Base-by-base conservation (phyloP, 2,888 invertebrate genomes). In the Hirtodrosophila histrioides region DNA sequence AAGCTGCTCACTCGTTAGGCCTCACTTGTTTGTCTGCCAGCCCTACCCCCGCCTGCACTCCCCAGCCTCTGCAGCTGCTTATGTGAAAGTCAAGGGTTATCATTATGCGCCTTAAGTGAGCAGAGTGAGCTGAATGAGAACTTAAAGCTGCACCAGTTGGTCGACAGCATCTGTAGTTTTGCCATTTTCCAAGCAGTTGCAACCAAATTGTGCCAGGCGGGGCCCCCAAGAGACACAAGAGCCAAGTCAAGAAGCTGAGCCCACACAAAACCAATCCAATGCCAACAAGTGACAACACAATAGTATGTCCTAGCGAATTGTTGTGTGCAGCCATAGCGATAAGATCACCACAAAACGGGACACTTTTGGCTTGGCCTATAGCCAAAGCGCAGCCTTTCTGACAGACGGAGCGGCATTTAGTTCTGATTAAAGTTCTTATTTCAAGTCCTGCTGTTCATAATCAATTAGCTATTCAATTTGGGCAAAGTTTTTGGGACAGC, bases 391-490 rank as follows among this genome's bases (percentile, higher is more conserved):
- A 50, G 27, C 55, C 39, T 41, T 35, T 10, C 33, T 9, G 12
- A 31, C 11, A 37, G 8, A 41, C 41, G 49, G 31, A 29, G 8
- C 37, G 29, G 29, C 23, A 12, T 12, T 11, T 11, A 40, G 35
- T 49, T 49, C 12, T 65, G 62, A 60, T 78, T 84, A 63, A 84
- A 84, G 67, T 65, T 77, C 54, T 57, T 63, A 58, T 46, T 39
- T 54, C 8, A 54, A 41, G 45, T 45, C 37, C 41, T 9, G 35
- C 67, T 8, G 65, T 55, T 61, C 66, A 69, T 78, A 69, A 84
- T 86, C 84, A 80, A 83, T 80, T 86, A 86, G 84, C 80, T 69
- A 83, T 86, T 86, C 79, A 81, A 85, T 86, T 81, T 81, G 41
- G 43, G 62, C 65, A 66, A 86, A 83, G 61, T 67, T 82, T 66